Percentiles rank a stretch among this genome's conserved stretches.
These are phyloP conservation scores for Ptychochromis oligacanthus DNA, from an alignment of 2,113 vertebrate genomes.

Conservation along the genomic window DNA sequence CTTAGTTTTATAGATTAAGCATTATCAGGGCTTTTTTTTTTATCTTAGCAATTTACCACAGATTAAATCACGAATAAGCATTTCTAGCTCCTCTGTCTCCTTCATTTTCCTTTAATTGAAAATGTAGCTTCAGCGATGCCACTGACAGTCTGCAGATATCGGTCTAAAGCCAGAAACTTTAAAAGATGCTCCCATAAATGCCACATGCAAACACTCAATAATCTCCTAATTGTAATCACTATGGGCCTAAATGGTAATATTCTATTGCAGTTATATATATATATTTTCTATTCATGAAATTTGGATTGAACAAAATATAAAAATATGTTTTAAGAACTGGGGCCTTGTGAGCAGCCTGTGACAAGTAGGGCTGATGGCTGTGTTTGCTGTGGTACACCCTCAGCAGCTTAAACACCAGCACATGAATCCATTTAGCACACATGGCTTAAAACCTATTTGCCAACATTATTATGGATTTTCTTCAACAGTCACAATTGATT, in stretches of 20 bases:
- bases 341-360: conserved; percentile 53
- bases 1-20: background rate
- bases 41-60: background rate
- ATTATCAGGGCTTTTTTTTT: background rate
- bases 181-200: background rate
- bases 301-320: background rate
- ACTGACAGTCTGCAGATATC: background rate
- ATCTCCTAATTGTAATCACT: background rate
- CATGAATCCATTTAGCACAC: conserved; percentile 23
- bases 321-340: background rate
- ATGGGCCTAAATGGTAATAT: background rate
- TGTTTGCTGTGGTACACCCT: conserved; percentile 17
- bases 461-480: conserved; percentile 12
- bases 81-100: background rate
- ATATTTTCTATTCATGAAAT: background rate
- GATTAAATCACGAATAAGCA: background rate
- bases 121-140: background rate
- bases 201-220: background rate
- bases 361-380: conserved; percentile 15
- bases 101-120: background rate
- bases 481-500: background rate
- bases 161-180: background rate
- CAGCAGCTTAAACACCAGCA: conserved; percentile 42
- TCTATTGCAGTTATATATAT: background rate
- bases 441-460: conserved; percentile 19